phyloP scores from a whole-genome alignment of 2,113 vertebrate species.

The Grus americana region DNA sequence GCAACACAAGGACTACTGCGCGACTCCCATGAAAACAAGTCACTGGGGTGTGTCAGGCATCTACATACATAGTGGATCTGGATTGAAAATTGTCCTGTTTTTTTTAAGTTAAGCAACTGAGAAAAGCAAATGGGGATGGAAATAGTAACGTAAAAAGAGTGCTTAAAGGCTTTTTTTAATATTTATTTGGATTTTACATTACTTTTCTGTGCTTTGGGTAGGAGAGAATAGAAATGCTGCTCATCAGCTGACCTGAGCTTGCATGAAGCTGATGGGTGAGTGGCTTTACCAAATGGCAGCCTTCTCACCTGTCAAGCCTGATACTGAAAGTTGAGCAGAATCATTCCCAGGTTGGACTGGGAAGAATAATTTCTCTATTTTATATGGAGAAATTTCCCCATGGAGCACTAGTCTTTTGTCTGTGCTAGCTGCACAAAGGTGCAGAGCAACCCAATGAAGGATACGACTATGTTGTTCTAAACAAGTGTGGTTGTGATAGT shows the following conservation, averaged over 20 bases:
- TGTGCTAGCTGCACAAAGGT: fast-evolving
- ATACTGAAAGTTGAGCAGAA: neutral
- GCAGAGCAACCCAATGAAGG: fast-evolving
- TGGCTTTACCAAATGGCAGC: neutral
- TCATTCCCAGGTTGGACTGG: neutral
- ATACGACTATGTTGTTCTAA: fast-evolving
- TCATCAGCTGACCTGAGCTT: neutral
- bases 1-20: neutral
- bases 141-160: neutral
- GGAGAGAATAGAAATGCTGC: neutral
- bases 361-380: neutral
- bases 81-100: neutral
- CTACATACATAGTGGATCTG: neutral
- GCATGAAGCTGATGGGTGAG: neutral
- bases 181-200: neutral
- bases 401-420: neutral
- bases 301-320: neutral
- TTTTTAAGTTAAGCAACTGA: neutral
- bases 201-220: neutral
- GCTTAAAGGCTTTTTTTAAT: neutral
- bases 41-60: neutral
- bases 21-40: neutral
- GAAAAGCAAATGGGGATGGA: neutral
- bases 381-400: neutral
- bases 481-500: fast-evolving